Base-by-base conservation (phyloP, 2,888 invertebrate species). In the Nomada fucata region DNA sequence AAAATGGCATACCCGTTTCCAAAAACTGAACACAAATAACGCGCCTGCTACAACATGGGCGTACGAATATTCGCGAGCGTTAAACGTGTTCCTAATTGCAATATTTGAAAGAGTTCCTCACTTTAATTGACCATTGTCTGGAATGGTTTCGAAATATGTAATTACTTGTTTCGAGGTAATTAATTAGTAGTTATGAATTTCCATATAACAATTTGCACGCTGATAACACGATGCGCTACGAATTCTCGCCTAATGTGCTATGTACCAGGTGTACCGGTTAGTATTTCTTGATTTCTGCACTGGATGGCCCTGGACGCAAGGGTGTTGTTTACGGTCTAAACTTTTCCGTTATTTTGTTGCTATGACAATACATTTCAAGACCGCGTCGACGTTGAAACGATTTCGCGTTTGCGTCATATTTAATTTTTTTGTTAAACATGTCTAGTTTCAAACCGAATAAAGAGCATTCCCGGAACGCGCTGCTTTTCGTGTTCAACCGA, bases 361-460 rank as follows among this genome's bases (percentile, higher is more conserved):
- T 23, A 23, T 23, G 23, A 23, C 23, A 23, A 23, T 44, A 63
- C 61, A 20, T 20, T 63, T 63, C 44, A 44, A 42, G 44, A 63
- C 15, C 23, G 61, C 61, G 10, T 63, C 11, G 20, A 44, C 23
- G 61, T 63, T 63, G 11, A 20, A 44, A 63, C 61, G 23, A 63
- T 63, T 63, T 63, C 20, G 61, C 20, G 20, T 63, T 47, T n/a
- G 61, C 64, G 64, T 50, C 29, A 64, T 50, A 64, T 50, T 50
- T 26, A 52, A 23, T 50, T 50, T 20, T 50, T 29, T 18, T 26
- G 26, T 26, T 64, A 50, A 26, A 50, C 29, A 64, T 64, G 61
- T 61, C 64, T 50, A 29, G 50, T 64, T 64, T 29, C 26, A 18
- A 15, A 50, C 26, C 29, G 29, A 50, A 64, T 23, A 64, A 64